phyloP scores from a whole-genome alignment of 2,888 invertebrate genomes.

The Pseudoips prasinana region DNA sequence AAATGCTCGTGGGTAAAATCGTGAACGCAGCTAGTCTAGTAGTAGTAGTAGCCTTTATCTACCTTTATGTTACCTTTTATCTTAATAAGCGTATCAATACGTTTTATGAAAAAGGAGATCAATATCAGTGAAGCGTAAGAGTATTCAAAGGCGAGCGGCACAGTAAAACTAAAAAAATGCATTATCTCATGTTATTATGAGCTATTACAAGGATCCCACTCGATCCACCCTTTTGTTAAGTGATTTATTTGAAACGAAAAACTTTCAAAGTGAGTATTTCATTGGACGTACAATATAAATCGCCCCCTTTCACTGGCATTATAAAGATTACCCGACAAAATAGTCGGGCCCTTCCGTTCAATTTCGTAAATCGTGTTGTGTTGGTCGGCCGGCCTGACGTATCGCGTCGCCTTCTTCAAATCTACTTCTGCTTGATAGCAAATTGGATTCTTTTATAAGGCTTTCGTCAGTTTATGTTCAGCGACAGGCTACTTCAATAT shows the following conservation, averaged over 20 bases:
- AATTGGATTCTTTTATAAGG: slow-evolving; percentile 53
- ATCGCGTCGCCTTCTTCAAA: slow-evolving; percentile 47
- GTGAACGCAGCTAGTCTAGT: too few species aligned
- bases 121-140: too few species aligned
- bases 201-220: too few species aligned
- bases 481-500: background rate
- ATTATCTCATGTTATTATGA: too few species aligned
- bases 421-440: slow-evolving; percentile 49
- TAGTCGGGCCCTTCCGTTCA: slow-evolving; percentile 61
- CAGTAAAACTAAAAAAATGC: too few species aligned
- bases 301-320: slow-evolving; percentile 42
- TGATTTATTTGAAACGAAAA: slow-evolving; percentile 17
- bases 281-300: slow-evolving; percentile 32
- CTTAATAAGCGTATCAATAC: too few species aligned
- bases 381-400: slow-evolving; percentile 48
- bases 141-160: too few species aligned
- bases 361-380: slow-evolving; percentile 61
- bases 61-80: too few species aligned
- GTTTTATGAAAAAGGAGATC: too few species aligned
- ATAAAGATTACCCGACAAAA: slow-evolving; percentile 57
- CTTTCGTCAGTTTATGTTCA: slow-evolving; percentile 26
- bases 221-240: slow-evolving; percentile 7
- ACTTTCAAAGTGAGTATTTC: slow-evolving; percentile 29
- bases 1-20: too few species aligned
- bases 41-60: too few species aligned